Evolutionary conservation across 2,113 vertebrate genomes (phyloP).

Genomic region (Monopterus albus): DNA sequence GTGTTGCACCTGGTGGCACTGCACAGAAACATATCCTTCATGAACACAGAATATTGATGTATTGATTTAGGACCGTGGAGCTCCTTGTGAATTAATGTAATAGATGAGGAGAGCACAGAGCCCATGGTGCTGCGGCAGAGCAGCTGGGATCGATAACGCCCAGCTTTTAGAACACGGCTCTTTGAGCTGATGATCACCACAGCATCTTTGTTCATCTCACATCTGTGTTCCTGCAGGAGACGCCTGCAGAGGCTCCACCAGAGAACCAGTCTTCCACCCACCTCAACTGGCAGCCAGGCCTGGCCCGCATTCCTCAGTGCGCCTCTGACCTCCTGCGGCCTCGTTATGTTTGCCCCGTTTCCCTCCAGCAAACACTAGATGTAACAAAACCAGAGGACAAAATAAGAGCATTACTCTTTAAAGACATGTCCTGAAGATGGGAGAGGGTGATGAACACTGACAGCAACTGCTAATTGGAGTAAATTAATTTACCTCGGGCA

Average conservation of each 20-base stretch:
- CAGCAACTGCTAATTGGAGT: constrained; percentile 84
- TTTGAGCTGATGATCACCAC: background rate
- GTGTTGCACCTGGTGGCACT: no score
- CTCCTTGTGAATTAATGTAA: no score
- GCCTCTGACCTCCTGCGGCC: constrained; percentile 34
- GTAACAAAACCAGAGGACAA: constrained; percentile 76
- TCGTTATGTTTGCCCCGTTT: constrained; percentile 62
- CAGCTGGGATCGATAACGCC: no score
- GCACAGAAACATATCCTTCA: no score
- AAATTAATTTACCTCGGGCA: constrained; percentile 84
- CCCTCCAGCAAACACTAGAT: constrained; percentile 72
- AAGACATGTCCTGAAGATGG: constrained; percentile 46
- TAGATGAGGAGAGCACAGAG: no score
- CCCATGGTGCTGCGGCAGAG: no score
- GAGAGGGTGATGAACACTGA: constrained; percentile 81
- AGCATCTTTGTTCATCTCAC: background rate
- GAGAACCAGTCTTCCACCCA: constrained; percentile 30
- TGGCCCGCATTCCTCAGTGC: constrained; percentile 25
- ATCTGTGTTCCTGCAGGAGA: constrained; percentile 26
- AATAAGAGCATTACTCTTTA: constrained; percentile 80
- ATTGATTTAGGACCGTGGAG: no score
- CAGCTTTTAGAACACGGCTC: no score
- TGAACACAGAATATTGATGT: no score
- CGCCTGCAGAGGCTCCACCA: constrained; percentile 32
- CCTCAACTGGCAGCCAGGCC: constrained; percentile 25